A percentile compares a stretch with the other conserved stretches of the same genome.
Conservation (phyloP, 2,888 invertebrate genomes). For the Lomographa bimaculata region DNA sequence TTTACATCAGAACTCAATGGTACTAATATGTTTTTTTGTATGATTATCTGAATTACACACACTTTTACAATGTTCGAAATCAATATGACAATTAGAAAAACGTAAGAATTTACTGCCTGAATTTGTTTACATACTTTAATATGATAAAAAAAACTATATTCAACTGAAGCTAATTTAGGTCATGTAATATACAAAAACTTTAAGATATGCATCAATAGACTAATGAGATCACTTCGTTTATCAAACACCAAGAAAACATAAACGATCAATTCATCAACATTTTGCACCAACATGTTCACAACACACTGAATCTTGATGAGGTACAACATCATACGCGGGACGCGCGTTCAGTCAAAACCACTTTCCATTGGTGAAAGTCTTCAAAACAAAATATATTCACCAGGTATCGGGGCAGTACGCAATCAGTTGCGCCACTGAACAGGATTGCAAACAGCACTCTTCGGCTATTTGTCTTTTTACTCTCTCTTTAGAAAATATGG, state of each 20-base stretch:
- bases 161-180: too few relatives aligned
- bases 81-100: too few relatives aligned
- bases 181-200: too few relatives aligned
- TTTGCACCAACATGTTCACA: conserved; percentile 1
- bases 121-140: too few relatives aligned
- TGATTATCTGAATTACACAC: too few relatives aligned
- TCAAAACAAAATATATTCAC: conserved; percentile 43
- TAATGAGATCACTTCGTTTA: conserved; percentile 16
- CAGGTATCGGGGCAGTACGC: conserved; percentile 69
- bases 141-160: too few relatives aligned
- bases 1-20: too few relatives aligned
- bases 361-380: conserved; percentile 23
- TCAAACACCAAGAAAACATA: neutral
- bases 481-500: conserved; percentile 49
- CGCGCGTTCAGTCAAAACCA: conserved; percentile 25
- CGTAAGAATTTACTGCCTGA: too few relatives aligned
- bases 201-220: too few relatives aligned
- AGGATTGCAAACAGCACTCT: conserved; percentile 62
- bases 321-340: conserved; percentile 5
- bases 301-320: conserved; percentile 14
- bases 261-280: neutral
- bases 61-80: too few relatives aligned
- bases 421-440: conserved; percentile 61
- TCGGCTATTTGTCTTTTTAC: conserved; percentile 56
- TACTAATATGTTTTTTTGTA: too few relatives aligned